phyloP scores from a whole-genome alignment of 2,888 invertebrate genomes.

The Epicampocera succincta region DNA sequence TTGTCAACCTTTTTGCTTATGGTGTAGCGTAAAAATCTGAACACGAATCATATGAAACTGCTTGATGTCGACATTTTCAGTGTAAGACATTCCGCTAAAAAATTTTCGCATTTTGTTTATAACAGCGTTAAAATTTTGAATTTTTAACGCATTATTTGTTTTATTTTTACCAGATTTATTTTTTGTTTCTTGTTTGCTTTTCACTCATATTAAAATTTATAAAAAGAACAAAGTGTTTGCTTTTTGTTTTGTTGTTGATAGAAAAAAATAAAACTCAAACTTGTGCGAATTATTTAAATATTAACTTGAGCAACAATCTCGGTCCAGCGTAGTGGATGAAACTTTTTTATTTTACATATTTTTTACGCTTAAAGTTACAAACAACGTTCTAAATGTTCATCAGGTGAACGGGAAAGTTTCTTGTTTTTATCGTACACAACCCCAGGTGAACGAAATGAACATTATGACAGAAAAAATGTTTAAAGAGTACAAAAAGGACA shows the following conservation, averaged over 20 bases:
- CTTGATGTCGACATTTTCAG: not conserved
- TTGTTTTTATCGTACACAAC: conserved; percentile 32
- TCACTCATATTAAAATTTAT: conserved; percentile 28
- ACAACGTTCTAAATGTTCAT: conserved; percentile 37
- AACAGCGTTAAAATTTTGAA: conserved; percentile 51
- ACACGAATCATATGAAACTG: no score
- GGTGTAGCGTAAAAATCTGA: not conserved
- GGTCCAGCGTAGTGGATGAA: conserved; percentile 30
- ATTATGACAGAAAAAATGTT: conserved; percentile 16
- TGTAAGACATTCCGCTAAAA: conserved; percentile 5
- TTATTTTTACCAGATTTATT: conserved; percentile 25
- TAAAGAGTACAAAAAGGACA: conserved; percentile 15
- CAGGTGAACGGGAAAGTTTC: conserved; percentile 29
- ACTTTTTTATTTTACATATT: not conserved
- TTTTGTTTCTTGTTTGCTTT: conserved; percentile 29
- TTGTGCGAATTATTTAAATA: conserved; percentile 52
- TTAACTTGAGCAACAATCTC: conserved; percentile 26
- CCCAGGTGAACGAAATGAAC: conserved; percentile 56
- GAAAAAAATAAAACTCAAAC: conserved; percentile 30
- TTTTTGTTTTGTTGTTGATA: conserved; percentile 33
- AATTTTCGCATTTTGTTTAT: conserved; percentile 32
- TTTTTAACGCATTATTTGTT: conserved; percentile 62
- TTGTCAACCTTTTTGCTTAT: not conserved
- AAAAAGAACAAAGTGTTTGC: conserved; percentile 24
- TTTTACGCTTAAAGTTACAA: conserved; percentile 2